phyloP scores from a whole-genome alignment of 2,888 invertebrate species.

The Colostygia pectinataria region DNA sequence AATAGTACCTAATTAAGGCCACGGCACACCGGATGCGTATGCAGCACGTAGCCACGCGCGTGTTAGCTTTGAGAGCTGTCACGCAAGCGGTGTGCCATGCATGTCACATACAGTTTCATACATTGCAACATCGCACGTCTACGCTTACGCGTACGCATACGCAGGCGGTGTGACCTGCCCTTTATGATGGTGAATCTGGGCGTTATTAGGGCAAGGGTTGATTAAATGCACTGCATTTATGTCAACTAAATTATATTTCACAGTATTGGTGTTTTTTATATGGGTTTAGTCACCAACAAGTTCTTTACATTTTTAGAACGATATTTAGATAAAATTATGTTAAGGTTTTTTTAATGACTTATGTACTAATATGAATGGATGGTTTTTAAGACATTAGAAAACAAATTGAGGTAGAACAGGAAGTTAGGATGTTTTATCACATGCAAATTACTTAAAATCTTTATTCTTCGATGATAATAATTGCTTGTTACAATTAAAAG shows the following conservation, averaged over 20 bases:
- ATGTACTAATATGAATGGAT: conserved; percentile 3
- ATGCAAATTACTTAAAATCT: conserved; percentile 26
- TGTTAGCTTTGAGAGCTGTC: too few relatives aligned
- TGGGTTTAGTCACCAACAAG: too few relatives aligned
- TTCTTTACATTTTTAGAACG: neutral
- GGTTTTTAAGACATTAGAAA: conserved; percentile 14
- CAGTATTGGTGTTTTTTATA: neutral
- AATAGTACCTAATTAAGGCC: too few relatives aligned
- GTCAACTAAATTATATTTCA: conserved; percentile 2
- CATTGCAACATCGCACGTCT: too few relatives aligned
- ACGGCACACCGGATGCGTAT: too few relatives aligned
- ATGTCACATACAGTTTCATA: too few relatives aligned
- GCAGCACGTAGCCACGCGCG: too few relatives aligned
- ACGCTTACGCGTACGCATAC: too few relatives aligned
- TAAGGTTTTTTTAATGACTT: neutral
- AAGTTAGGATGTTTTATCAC: conserved; percentile 26
- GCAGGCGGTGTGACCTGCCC: too few relatives aligned
- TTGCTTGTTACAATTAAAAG: conserved; percentile 13
- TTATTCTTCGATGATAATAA: conserved; percentile 21
- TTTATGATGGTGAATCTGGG: neutral
- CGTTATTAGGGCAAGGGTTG: conserved; percentile 37
- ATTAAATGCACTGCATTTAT: conserved; percentile 21
- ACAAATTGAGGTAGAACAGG: conserved; percentile 33
- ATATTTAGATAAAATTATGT: too few relatives aligned
- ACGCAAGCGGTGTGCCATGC: too few relatives aligned